Conservation (phyloP, 2,888 invertebrate species). For the Eupithecia dodoneata region DNA sequence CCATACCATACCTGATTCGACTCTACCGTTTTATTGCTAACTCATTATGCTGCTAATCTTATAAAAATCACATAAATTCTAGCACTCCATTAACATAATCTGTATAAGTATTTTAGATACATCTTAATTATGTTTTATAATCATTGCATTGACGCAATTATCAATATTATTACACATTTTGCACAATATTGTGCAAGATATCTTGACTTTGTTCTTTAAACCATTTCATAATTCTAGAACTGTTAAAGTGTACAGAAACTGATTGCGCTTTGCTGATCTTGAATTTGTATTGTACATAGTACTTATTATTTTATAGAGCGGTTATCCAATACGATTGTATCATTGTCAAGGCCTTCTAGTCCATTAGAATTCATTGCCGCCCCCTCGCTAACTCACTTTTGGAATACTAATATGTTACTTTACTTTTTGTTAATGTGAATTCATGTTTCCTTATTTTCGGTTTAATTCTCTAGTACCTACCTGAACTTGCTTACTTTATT, state of each 20-base stretch:
- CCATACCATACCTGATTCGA: not conserved
- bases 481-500: not conserved
- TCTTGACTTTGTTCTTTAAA: not conserved
- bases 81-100: not conserved
- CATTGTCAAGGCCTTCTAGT: slow-evolving; percentile 77
- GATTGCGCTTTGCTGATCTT: slow-evolving; percentile 20
- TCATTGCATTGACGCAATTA: not conserved
- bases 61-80: not conserved
- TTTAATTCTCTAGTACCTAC: not conserved
- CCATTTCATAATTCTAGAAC: not conserved
- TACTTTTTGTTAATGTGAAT: slow-evolving; percentile 60
- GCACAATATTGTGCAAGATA: slow-evolving; percentile 7
- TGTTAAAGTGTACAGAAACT: not conserved
- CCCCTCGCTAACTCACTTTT: slow-evolving; percentile 69
- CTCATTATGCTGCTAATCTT: not conserved
- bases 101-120: not conserved
- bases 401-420: slow-evolving; percentile 70
- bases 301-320: slow-evolving; percentile 60
- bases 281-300: slow-evolving; percentile 28
- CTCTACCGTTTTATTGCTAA: not conserved
- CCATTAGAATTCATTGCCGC: slow-evolving; percentile 76
- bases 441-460: slow-evolving; percentile 53
- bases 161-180: not conserved
- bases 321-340: slow-evolving; percentile 69
- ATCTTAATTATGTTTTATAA: not conserved